phyloP scores from a whole-genome alignment of 53 echinoderm and acorn worm species.

The Pentamera pediparva region DNA sequence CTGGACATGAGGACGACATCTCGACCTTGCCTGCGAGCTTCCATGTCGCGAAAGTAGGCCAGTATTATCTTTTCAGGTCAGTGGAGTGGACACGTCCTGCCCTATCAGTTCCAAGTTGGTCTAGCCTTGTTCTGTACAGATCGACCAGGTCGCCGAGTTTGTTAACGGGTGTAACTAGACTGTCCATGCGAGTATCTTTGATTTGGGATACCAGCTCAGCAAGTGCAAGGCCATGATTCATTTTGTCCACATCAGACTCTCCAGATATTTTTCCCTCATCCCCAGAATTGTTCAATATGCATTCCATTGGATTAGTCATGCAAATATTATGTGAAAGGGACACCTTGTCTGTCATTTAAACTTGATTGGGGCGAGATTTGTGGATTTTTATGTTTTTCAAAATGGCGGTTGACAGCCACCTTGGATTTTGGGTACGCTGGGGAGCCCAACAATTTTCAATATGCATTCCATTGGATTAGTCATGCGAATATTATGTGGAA shows the following conservation, averaged over 20 bases:
- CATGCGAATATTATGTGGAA: too few species aligned
- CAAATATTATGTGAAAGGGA: too few species aligned
- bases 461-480: too few species aligned
- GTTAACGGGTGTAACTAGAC: not conserved
- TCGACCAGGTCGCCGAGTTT: not conserved
- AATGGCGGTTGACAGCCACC: too few species aligned
- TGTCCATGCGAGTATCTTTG: not conserved
- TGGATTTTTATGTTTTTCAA: too few species aligned
- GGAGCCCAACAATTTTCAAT: too few species aligned
- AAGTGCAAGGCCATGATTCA: not conserved
- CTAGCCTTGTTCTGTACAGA: conserved; percentile 3
- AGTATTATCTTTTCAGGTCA: conserved; percentile 12
- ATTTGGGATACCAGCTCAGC: not conserved
- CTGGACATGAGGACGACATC: too few species aligned
- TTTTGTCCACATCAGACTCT: not conserved
- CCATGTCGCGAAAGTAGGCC: conserved; percentile 11
- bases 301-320: too few species aligned
- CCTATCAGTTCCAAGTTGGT: not conserved
- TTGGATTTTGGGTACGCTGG: too few species aligned
- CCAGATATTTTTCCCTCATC: not conserved
- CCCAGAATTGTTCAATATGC: too few species aligned
- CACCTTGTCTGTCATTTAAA: too few species aligned
- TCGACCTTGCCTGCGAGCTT: conserved; percentile 28
- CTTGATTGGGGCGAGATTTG: too few species aligned
- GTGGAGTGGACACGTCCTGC: not conserved